Evolutionary conservation across 2,797 vertebrate species (phyloP).

Genomic region (Sitta carolinensis): DNA sequence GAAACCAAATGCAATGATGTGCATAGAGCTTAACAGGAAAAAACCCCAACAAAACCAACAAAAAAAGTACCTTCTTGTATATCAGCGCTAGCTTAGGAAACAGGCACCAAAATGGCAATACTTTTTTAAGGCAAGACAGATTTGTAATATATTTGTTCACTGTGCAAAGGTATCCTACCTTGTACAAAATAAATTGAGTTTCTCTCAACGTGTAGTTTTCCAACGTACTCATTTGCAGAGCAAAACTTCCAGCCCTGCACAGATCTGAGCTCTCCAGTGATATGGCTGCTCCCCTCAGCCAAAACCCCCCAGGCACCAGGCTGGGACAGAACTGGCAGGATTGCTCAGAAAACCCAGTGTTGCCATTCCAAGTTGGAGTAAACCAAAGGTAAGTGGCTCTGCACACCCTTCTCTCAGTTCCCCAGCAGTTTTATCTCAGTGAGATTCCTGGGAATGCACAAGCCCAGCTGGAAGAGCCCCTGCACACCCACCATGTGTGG

Average conservation of each 20-base stretch:
- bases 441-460: not conserved
- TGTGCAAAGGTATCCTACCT: conserved; percentile 66
- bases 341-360: not conserved
- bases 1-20: conserved; percentile 56
- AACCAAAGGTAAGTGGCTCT: not conserved
- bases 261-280: fast-evolving
- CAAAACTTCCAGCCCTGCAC: not conserved
- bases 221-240: conserved; percentile 1
- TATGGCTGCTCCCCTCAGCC: not conserved
- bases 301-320: not conserved
- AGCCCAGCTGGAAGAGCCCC: not conserved
- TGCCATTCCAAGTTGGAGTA: not conserved
- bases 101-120: conserved; percentile 76
- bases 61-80: conserved; percentile 39
- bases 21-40: conserved; percentile 41
- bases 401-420: not conserved
- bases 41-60: not conserved
- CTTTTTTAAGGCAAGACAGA: conserved; percentile 78
- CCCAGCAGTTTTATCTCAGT: not conserved
- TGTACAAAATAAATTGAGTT: conserved; percentile 81
- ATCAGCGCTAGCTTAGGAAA: conserved; percentile 45
- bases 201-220: conserved; percentile 53
- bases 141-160: conserved; percentile 81
- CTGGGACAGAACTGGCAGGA: not conserved
- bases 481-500: fast-evolving